A percentile compares a stretch with the other conserved stretches of the same genome.
phyloP scores from a whole-genome alignment of 2,113 vertebrate genomes.

The Pygoscelis adeliae region DNA sequence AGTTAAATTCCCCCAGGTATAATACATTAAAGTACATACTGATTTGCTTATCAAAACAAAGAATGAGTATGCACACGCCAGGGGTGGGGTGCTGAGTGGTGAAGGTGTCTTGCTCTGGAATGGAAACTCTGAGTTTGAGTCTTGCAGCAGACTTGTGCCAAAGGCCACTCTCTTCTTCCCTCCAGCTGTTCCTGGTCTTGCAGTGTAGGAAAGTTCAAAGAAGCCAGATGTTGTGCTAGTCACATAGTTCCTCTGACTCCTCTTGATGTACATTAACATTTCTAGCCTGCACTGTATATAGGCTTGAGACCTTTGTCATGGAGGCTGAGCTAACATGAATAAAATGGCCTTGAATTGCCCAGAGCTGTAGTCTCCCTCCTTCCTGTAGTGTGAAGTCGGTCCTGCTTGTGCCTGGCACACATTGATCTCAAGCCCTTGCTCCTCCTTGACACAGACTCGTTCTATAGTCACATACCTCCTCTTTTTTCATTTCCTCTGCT shows the following conservation, averaged over 20 bases:
- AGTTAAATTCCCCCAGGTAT: conserved; percentile 31
- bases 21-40: background rate
- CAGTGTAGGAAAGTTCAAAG: background rate
- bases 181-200: background rate
- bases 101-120: background rate
- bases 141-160: background rate
- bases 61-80: conserved; percentile 13
- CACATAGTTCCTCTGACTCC: background rate
- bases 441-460: background rate
- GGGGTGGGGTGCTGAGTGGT: background rate
- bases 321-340: background rate
- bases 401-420: background rate
- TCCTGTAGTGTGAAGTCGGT: background rate
- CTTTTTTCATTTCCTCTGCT: background rate
- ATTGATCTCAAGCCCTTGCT: background rate
- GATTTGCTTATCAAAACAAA: conserved; percentile 57
- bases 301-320: background rate
- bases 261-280: background rate
- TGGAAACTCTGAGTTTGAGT: conserved; percentile 30
- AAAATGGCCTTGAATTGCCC: background rate
- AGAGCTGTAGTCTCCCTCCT: background rate
- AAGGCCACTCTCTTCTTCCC: background rate
- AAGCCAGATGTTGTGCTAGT: background rate
- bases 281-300: background rate
- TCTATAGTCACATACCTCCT: background rate